These are phyloP conservation scores for Mesoclemmys tuberculata DNA, from an alignment of 2,113 vertebrate species.

Conservation along the genomic window DNA sequence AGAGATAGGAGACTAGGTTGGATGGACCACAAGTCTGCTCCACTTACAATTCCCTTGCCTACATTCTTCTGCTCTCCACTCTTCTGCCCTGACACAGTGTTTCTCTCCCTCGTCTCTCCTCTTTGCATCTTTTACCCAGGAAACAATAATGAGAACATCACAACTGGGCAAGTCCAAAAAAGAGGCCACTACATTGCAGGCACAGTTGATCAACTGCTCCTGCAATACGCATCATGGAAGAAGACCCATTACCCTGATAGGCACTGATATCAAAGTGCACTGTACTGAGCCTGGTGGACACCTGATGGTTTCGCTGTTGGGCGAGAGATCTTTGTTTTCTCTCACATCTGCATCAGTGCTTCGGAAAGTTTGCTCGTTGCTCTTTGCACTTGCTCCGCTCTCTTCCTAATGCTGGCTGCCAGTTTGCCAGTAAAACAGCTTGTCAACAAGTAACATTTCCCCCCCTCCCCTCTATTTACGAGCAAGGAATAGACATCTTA, in stretches of 20 bases:
- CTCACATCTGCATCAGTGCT: not conserved
- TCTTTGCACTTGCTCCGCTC: not conserved
- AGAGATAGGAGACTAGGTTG: not conserved
- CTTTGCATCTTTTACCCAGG: not conserved
- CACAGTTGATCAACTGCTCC: fast-evolving
- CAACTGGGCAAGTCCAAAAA: not conserved
- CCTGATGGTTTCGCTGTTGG: not conserved
- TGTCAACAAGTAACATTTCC: not conserved
- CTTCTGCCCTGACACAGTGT: not conserved
- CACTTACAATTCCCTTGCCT: not conserved
- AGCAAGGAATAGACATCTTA: constrained; percentile 1
- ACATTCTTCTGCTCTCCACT: not conserved
- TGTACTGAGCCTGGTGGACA: not conserved
- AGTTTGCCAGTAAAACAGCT: constrained; percentile 18
- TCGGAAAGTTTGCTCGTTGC: not conserved
- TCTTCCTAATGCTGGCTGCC: not conserved
- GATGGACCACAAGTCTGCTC: not conserved
- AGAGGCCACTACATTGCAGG: not conserved
- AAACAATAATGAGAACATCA: not conserved
- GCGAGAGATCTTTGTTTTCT: not conserved
- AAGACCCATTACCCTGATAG: not conserved
- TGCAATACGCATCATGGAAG: not conserved
- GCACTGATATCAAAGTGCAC: not conserved
- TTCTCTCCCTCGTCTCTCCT: not conserved
- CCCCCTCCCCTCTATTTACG: constrained; percentile 38